phyloP scores from a whole-genome alignment of 2,113 vertebrate species.

The Zosterops japonicus region DNA sequence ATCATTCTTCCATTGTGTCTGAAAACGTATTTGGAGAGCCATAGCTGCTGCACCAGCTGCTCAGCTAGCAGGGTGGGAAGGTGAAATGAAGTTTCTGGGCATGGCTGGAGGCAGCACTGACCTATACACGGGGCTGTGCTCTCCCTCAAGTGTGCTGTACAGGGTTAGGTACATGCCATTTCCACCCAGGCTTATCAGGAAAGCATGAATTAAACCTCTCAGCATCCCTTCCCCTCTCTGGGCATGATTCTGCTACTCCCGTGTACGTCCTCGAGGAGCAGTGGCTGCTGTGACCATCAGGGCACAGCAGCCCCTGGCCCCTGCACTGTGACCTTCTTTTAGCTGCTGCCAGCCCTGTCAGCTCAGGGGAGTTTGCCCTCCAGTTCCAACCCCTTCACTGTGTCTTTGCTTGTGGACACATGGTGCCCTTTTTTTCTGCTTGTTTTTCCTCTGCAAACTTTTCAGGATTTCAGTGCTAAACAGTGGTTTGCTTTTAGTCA shows the following conservation, averaged over 20 bases:
- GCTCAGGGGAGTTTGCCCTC: background rate
- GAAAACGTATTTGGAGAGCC: background rate
- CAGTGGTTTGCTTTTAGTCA: background rate
- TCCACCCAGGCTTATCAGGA: background rate
- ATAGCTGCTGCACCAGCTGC: background rate
- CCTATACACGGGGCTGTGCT: rapidly evolving
- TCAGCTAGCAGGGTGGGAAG: background rate
- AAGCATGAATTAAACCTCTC: background rate
- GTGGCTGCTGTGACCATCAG: background rate
- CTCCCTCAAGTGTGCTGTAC: rapidly evolving
- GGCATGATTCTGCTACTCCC: background rate
- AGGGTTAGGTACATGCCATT: background rate
- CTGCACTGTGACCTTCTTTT: background rate
- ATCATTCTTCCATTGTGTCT: background rate
- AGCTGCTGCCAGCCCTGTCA: background rate
- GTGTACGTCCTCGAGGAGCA: rapidly evolving
- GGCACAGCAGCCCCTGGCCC: background rate
- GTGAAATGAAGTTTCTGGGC: background rate
- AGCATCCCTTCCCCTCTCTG: background rate
- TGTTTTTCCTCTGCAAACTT: background rate
- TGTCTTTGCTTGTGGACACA: background rate
- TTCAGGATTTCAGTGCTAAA: constrained; percentile 1
- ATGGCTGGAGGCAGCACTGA: background rate
- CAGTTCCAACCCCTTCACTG: background rate
- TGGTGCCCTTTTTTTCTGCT: background rate